A percentile compares a stretch with the other conserved stretches of the same genome.
These are phyloP conservation scores for Polydesmus complanatus DNA, from an alignment of 2,888 invertebrate species.

Conservation along the genomic window DNA sequence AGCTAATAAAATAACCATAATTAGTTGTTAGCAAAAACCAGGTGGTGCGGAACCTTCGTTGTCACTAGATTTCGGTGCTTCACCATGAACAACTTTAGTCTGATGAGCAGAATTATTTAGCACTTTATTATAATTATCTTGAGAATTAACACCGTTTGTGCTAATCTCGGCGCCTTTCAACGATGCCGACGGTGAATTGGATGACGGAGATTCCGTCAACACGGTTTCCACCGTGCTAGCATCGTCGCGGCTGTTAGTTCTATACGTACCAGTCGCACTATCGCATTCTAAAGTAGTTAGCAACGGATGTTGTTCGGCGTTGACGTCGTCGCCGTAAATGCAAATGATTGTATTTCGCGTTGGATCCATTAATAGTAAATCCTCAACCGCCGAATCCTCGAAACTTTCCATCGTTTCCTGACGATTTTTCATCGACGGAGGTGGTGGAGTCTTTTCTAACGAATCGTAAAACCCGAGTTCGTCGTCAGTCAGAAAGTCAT, in stretches of 20 bases:
- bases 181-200: background rate
- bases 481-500: background rate
- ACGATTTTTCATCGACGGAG: background rate
- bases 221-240: background rate
- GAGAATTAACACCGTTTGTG: too few relatives aligned
- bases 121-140: background rate
- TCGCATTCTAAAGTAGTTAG: background rate
- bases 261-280: too few relatives aligned
- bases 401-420: background rate
- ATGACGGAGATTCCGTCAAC: background rate
- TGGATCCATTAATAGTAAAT: conserved; percentile 16
- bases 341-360: conserved; percentile 14
- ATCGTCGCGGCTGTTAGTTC: background rate
- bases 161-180: too few relatives aligned
- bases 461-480: background rate
- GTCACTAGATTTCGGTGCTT: conserved; percentile 7
- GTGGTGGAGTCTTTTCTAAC: background rate
- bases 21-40: too few relatives aligned
- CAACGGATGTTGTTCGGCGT: background rate
- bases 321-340: conserved; percentile 6
- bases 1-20: too few relatives aligned
- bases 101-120: background rate
- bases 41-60: conserved; percentile 2
- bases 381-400: conserved; percentile 1
- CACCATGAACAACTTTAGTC: background rate